Percentiles rank a stretch among this genome's conserved stretches.
These are phyloP conservation scores for Acrocephalus scirpaceus DNA, from an alignment of 2,797 vertebrate genomes.

Conservation along the genomic window DNA sequence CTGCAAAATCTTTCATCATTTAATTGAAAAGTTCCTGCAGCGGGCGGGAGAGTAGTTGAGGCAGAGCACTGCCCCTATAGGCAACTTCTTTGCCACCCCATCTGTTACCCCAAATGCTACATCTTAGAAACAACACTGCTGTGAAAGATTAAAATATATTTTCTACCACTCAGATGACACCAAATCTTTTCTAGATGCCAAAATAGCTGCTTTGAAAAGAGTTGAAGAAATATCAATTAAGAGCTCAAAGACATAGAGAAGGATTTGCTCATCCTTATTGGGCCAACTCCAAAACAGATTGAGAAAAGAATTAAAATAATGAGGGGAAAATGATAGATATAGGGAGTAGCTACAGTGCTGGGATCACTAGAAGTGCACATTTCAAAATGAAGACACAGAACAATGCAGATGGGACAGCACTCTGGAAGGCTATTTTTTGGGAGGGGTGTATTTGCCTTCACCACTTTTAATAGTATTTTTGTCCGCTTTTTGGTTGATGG, in stretches of 20 bases:
- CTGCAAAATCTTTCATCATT: constrained; percentile 81
- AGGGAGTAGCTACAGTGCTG: constrained; percentile 73
- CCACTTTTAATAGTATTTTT: not conserved
- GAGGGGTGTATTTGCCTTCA: constrained; percentile 18
- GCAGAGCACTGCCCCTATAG: constrained; percentile 85
- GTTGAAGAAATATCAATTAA: constrained; percentile 88
- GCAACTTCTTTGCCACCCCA: constrained; percentile 86
- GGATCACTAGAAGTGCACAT: constrained; percentile 73
- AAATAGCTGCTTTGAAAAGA: constrained; percentile 87
- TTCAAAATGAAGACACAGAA: constrained; percentile 70
- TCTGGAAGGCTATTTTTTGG: constrained; percentile 62
- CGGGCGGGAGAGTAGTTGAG: constrained; percentile 83
- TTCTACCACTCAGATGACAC: constrained; percentile 86
- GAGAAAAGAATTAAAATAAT: constrained; percentile 84
- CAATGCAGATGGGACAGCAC: constrained; percentile 66
- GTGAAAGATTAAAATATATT: constrained; percentile 88
- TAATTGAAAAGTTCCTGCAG: constrained; percentile 84
- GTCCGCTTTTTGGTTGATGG: not conserved
- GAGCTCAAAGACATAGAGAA: constrained; percentile 83
- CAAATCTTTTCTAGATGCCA: constrained; percentile 86
- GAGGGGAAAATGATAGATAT: constrained; percentile 78
- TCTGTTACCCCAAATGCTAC: constrained; percentile 86
- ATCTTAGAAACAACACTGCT: constrained; percentile 85
- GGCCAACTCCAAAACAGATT: constrained; percentile 84
- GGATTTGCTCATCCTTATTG: constrained; percentile 85